Conservation (phyloP, 2,797 vertebrate genomes). For the Knipowitschia caucasica region DNA sequence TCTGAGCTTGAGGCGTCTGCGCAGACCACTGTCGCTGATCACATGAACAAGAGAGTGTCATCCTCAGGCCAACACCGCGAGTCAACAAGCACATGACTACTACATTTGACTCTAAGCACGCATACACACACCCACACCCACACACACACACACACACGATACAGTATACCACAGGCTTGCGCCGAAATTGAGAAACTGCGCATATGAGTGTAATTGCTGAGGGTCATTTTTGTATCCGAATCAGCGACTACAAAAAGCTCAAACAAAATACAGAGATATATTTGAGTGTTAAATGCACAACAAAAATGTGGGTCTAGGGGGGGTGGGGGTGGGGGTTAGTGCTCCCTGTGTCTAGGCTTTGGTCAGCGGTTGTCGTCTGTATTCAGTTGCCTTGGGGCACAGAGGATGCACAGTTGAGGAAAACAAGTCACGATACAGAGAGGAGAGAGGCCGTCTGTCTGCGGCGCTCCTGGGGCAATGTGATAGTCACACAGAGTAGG, state of each 20-base stretch:
- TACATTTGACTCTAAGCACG: constrained; percentile 40
- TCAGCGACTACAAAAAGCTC: constrained; percentile 38
- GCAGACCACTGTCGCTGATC: constrained; percentile 50
- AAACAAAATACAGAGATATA: background rate
- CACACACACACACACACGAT: constrained; percentile 5
- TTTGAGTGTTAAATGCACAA: background rate
- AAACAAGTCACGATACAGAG: background rate
- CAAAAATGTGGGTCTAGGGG: background rate
- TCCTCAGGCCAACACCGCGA: constrained; percentile 62
- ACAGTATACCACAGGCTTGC: constrained; percentile 13
- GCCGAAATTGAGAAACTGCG: constrained; percentile 15
- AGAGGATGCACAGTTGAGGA: constrained; percentile 2
- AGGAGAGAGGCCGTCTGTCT: constrained; percentile 1
- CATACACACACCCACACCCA: constrained; percentile 19
- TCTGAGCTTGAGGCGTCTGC: constrained; percentile 23
- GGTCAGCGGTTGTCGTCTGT: constrained; percentile 9
- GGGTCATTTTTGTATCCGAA: constrained; percentile 39
- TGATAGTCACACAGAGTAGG: background rate
- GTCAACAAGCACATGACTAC: constrained; percentile 73
- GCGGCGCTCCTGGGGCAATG: background rate
- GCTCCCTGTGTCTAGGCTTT: constrained; percentile 11
- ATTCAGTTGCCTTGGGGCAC: constrained; percentile 6
- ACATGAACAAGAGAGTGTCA: constrained; percentile 62
- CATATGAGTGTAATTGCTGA: constrained; percentile 11
- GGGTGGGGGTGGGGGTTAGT: constrained; percentile 1